Evolutionary conservation across 1,140 invertebrate species (phyloP), one percentile per base, ranked within the genome.

Genomic region (Oncopeltus fasciatus): DNA sequence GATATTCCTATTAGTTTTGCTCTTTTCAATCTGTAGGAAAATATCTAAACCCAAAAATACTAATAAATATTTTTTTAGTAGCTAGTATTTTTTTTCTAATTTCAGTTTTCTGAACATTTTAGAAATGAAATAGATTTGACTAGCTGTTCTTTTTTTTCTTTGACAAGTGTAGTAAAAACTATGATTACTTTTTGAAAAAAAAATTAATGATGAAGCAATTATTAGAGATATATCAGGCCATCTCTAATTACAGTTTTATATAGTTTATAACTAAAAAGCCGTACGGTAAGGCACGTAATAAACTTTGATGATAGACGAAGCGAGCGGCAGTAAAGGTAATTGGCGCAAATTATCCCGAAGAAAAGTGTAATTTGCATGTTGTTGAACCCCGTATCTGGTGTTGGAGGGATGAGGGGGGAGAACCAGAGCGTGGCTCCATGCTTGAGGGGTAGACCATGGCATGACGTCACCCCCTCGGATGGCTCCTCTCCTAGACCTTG

Each of bases 341-440:
- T 31, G 16, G 16, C 33, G 24, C 24, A 61, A 61, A 61, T 61
- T 61, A 33, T 33, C 28, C 27, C 8, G 27, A 49, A 51, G 59
- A 61, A 61, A 61, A 61, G 44, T 43, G 59, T 61, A 61, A 61
- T 61, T 49, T 61, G 59, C 59, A 61, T 61, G 43, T 61, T 49
- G 44, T 61, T 61, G 47, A 47, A 47, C 49, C 49, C 49, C 24
- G 18, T 12, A 24, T 24, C 26, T 24, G 21, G 20, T 49, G 38
- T 27, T 49, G 27, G 33, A 14, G 24, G 46, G 38, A 24, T n/a
- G 44, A 33, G 46, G 11, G 43, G 44, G 26, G 28, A n/a, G n/a
- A 61, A 61, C 43, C 59, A 61, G 59, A 61, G 59, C 59, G 47
- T 61, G 47, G 27, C 43, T 51, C 46, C 59, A 61, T 47, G 59